Base-by-base conservation (phyloP, 2,113 vertebrate species). In the Pteruthius melanotis region DNA sequence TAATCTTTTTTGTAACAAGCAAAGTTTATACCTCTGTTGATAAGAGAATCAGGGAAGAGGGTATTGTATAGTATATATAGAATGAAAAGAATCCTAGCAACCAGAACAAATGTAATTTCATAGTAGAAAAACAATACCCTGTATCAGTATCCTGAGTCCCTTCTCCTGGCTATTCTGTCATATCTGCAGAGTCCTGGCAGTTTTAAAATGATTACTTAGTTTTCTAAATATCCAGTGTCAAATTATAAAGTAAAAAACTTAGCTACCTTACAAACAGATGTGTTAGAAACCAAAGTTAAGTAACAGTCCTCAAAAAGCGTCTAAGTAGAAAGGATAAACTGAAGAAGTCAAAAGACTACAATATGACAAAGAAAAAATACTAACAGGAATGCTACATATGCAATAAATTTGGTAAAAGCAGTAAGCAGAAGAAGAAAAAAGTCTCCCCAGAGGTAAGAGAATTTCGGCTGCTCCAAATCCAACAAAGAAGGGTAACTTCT, bases 381-480 rank as follows among this genome's bases (percentile, higher is more conserved):
- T 75, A 54, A 44, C 16, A 64, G 56, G 91, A 97, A 84, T 84
- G 90, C 10, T 24, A 54, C 21, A 71, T 31, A 66, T 75, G 42
- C 66, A 94, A 40, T 33, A 93, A 88, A 74, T 92, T 93, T 96
- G 66, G 84, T 93, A 91, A 56, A 94, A 65, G 26, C 52, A 85
- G 49, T 93, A 96, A 93, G 26, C 49, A 82, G 81, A 89, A 95
- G 89, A 85, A 74, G 70, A 82, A 95, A 93, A 72, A 95, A 74
- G 53, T 53, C 57, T 88, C 79, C 28, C 42, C 18, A 70, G 86
- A 85, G 50, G 28, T 76, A 93, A 94, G 82, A 91, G 71, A 87
- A 76, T 91, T 95, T 95, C 65, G 91, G 85, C 42, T 94, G 35
- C 83, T 97, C 84, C 83, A 89, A 81, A 96, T 95, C 35, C 76